phyloP scores from a whole-genome alignment of 2,888 invertebrate genomes.

The Molanna angustata region DNA sequence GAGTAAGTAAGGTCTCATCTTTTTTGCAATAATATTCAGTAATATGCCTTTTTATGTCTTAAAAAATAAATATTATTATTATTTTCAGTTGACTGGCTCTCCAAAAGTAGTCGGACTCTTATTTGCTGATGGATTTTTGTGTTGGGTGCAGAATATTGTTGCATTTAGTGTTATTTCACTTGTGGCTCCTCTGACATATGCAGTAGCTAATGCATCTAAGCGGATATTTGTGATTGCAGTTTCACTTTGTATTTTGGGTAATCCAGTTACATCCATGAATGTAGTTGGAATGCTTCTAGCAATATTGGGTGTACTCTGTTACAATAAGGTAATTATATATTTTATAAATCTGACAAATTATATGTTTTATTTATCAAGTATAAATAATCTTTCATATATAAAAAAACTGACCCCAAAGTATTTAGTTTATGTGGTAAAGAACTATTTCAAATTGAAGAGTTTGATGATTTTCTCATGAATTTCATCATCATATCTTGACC shows the following conservation, averaged over 20 bases:
- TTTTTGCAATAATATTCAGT: too few relatives aligned
- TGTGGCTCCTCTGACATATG: constrained; percentile 92
- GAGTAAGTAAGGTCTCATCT: too few relatives aligned
- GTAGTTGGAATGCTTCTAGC: constrained; percentile 89
- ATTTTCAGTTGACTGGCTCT: constrained; percentile 25
- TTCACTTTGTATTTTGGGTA: constrained; percentile 82
- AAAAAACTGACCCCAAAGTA: too few relatives aligned
- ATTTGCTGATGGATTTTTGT: constrained; percentile 78
- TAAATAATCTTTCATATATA: too few relatives aligned
- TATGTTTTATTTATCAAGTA: too few relatives aligned
- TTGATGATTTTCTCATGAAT: too few relatives aligned
- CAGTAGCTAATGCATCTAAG: constrained; percentile 94
- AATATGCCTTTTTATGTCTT: too few relatives aligned
- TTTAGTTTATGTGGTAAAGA: too few relatives aligned
- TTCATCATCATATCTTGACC: too few relatives aligned
- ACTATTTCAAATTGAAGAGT: too few relatives aligned
- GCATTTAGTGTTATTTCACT: constrained; percentile 91
- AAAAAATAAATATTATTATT: constrained; percentile 21
- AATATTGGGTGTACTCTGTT: constrained; percentile 83
- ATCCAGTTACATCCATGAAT: constrained; percentile 87
- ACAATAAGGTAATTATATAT: constrained; percentile 68
- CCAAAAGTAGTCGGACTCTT: constrained; percentile 56
- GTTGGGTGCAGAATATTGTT: constrained; percentile 92
- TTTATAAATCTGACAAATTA: too few relatives aligned
- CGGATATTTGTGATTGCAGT: constrained; percentile 87